A percentile compares a stretch with the other conserved stretches of the same genome.
These are phyloP conservation scores for Athene noctua DNA, from an alignment of 2,113 vertebrate genomes.

Conservation along the genomic window DNA sequence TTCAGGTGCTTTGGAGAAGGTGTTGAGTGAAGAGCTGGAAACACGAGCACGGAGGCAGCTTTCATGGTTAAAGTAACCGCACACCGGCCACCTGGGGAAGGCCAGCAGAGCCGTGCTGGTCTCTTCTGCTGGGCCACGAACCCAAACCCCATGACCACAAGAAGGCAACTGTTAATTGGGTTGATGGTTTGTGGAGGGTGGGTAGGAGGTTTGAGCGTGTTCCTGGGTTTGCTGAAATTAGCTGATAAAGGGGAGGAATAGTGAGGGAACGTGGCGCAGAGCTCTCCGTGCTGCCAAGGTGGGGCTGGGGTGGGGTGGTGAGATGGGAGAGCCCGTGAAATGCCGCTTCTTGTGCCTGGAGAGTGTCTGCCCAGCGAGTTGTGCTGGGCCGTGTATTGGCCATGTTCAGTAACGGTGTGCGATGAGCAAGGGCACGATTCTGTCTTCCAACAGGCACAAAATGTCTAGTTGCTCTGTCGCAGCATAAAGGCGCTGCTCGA, in stretches of 20 bases:
- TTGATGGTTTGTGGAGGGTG: background rate
- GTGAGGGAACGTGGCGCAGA: background rate
- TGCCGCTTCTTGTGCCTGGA: background rate
- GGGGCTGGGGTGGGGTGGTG: background rate
- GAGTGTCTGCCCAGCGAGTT: background rate
- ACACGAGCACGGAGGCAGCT: fast-evolving
- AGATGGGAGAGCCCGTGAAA: background rate
- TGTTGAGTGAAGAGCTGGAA: background rate
- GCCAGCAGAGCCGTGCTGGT: background rate
- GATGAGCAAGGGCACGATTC: background rate
- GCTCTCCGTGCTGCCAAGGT: background rate
- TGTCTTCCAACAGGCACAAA: background rate
- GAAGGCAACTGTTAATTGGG: background rate
- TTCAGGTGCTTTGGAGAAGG: constrained; percentile 27
- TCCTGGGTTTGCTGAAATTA: background rate
- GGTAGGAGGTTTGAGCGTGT: background rate
- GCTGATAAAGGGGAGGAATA: background rate
- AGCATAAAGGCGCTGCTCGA: background rate
- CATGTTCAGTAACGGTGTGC: background rate
- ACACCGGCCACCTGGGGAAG: background rate
- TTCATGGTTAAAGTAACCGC: fast-evolving
- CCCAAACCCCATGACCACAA: background rate
- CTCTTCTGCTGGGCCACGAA: background rate
- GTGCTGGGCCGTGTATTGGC: background rate
- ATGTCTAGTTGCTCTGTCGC: background rate